phyloP scores from a whole-genome alignment of 2,113 vertebrate species.

The Ceuthmochares aereus region DNA sequence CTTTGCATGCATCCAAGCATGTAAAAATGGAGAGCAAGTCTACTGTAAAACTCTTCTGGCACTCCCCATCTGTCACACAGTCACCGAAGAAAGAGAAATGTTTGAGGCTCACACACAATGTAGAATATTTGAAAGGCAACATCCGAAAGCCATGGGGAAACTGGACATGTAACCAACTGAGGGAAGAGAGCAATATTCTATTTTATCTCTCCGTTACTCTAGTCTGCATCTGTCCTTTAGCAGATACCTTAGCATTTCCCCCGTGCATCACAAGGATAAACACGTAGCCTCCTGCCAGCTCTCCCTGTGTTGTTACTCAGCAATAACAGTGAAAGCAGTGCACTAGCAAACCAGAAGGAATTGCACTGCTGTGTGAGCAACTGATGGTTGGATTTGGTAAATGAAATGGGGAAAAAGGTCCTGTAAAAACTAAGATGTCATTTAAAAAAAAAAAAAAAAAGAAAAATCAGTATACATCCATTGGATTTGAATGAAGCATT shows the following conservation, averaged over 20 bases:
- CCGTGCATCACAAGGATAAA: background rate
- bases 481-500: background rate
- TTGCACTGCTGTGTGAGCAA: background rate
- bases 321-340: conserved; percentile 13
- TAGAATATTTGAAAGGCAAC: conserved; percentile 48
- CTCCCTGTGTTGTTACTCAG: background rate
- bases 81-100: background rate
- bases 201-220: conserved; percentile 19
- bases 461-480: background rate
- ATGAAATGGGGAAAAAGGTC: fast-evolving
- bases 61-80: background rate
- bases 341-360: background rate
- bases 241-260: conserved; percentile 29
- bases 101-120: conserved; percentile 7
- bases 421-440: background rate
- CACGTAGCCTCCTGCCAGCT: background rate
- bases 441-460: background rate
- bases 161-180: background rate
- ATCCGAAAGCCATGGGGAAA: conserved; percentile 23
- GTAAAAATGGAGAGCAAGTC: background rate
- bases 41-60: background rate
- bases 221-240: background rate
- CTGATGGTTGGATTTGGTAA: background rate
- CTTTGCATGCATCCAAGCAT: background rate
- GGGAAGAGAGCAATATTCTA: conserved; percentile 34